Conservation (phyloP, 2,888 invertebrate species). For the Chymomyza procnemis region DNA sequence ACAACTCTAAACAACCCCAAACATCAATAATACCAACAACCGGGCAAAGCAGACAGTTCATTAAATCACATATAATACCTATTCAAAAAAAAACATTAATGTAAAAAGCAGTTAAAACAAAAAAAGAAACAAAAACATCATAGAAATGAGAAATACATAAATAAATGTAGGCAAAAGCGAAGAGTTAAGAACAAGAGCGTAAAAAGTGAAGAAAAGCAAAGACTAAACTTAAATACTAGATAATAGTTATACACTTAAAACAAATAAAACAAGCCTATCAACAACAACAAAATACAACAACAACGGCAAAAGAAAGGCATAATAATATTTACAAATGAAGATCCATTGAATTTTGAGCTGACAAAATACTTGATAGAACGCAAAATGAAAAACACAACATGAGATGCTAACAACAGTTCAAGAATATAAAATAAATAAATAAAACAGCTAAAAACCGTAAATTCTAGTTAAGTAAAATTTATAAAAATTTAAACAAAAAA, state of each 20-base stretch:
- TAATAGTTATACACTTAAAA: conserved; percentile 60
- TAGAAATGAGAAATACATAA: conserved; percentile 12
- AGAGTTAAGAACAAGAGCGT: conserved; percentile 33
- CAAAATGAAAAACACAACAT: not conserved
- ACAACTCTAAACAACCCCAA: not conserved
- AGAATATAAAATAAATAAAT: not conserved
- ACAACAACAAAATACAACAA: conserved; percentile 26
- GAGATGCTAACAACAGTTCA: conserved; percentile 6
- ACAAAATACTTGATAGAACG: not conserved
- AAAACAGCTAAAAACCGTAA: not conserved
- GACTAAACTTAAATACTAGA: conserved; percentile 67
- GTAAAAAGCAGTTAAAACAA: conserved; percentile 27
- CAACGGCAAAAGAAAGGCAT: conserved; percentile 3
- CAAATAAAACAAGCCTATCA: conserved; percentile 31
- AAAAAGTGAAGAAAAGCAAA: conserved; percentile 65
- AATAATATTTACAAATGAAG: conserved; percentile 8
- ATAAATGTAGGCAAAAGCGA: conserved; percentile 27
- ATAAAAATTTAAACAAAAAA: conserved; percentile 1
- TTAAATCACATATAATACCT: conserved; percentile 18
- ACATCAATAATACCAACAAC: conserved; percentile 15
- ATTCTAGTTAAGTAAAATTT: conserved; percentile 1
- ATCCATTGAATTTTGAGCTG: not conserved
- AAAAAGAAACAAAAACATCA: conserved; percentile 25
- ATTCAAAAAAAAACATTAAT: conserved; percentile 6
- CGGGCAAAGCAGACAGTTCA: conserved; percentile 36